phyloP scores from a whole-genome alignment of 2,797 vertebrate species.

The Syngnathus acus region DNA sequence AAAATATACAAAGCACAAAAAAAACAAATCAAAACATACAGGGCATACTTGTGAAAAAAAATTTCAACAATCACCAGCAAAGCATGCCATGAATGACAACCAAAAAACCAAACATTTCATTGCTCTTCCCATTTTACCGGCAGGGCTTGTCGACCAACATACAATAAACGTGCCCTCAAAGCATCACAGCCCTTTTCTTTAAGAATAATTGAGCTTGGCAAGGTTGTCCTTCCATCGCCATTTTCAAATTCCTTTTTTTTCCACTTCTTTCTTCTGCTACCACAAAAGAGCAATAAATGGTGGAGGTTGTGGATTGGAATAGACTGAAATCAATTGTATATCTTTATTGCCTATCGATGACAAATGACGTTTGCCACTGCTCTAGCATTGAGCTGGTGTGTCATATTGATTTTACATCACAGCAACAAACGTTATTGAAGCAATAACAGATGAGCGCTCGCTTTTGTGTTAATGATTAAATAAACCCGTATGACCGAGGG shows the following conservation, averaged over 20 bases:
- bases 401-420: conserved; percentile 68
- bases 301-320: conserved; percentile 5
- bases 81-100: conserved; percentile 16
- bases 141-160: conserved; percentile 23
- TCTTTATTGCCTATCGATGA: conserved; percentile 69
- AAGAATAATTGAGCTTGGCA: conserved; percentile 52
- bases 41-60: neutral
- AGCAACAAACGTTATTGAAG: conserved; percentile 63
- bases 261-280: conserved; percentile 17
- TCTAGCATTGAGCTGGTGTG: conserved; percentile 58
- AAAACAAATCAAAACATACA: conserved; percentile 28
- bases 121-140: conserved; percentile 14
- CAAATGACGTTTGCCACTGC: conserved; percentile 65
- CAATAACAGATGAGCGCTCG: conserved; percentile 49
- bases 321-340: conserved; percentile 65
- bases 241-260: conserved; percentile 44
- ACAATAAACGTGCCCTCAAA: conserved; percentile 24
- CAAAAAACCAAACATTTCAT: conserved; percentile 15
- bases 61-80: conserved; percentile 19
- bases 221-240: conserved; percentile 44
- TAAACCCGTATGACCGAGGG: conserved; percentile 30
- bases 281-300: conserved; percentile 16
- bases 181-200: conserved; percentile 31
- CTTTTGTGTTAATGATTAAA: conserved; percentile 60
- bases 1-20: neutral